Evolutionary conservation across 2,113 vertebrate species (phyloP).

Genomic region (Globicephala melas): DNA sequence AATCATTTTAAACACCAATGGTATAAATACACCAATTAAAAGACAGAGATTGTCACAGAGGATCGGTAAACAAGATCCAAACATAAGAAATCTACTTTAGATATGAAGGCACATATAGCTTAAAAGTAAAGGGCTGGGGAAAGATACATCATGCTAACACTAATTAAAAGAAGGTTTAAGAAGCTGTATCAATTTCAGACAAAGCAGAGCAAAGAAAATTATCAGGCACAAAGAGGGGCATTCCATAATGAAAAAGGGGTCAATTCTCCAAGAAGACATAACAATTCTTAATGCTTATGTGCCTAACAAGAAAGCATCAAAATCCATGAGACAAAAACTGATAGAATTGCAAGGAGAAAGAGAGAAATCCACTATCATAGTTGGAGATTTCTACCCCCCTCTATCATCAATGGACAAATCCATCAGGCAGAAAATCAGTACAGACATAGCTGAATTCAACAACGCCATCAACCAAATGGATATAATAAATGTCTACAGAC

Average conservation of each 20-base stretch:
- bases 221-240: neutral
- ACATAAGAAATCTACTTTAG: neutral
- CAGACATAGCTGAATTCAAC: neutral
- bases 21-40: neutral
- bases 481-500: neutral
- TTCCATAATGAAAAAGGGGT: neutral
- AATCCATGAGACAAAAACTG: neutral
- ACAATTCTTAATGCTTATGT: neutral
- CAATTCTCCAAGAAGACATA: neutral
- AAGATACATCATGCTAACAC: neutral
- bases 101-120: neutral
- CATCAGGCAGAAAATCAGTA: neutral
- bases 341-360: neutral
- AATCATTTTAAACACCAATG: neutral
- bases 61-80: neutral
- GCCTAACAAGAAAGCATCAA: neutral
- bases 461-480: neutral
- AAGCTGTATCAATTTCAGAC: neutral
- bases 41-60: neutral
- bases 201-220: neutral
- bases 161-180: neutral
- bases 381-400: neutral
- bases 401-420: neutral
- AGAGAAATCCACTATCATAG: neutral
- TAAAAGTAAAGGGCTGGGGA: neutral